phyloP scores from a whole-genome alignment of 1,140 invertebrate species.

The Ostrea denselamellosa region DNA sequence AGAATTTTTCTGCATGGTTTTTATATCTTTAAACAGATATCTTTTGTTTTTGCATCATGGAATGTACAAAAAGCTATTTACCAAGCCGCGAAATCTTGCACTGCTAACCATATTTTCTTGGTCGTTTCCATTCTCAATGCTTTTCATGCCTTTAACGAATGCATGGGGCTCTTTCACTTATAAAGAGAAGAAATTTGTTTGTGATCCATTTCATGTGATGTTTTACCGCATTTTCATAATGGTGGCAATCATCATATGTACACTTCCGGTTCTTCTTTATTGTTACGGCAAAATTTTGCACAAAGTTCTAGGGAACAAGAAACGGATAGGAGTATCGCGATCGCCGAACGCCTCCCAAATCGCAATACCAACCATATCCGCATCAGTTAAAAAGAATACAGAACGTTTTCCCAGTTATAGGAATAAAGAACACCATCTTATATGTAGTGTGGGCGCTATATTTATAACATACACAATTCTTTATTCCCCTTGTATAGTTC shows the following conservation, averaged over 20 bases:
- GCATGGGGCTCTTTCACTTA: slow-evolving; percentile 9
- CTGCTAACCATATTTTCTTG: background rate
- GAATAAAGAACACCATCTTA: background rate
- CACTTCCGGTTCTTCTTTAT: slow-evolving; percentile 19
- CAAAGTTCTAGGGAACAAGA: background rate
- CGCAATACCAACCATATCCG: background rate
- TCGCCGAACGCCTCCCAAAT: slow-evolving; percentile 9
- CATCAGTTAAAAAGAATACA: background rate
- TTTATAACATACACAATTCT: background rate
- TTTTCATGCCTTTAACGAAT: slow-evolving; percentile 12
- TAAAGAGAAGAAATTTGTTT: slow-evolving; percentile 20
- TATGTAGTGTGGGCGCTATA: slow-evolving; percentile 4
- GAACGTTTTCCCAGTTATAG: background rate
- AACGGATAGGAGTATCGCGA: background rate
- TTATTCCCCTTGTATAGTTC: background rate
- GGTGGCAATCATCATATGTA: background rate
- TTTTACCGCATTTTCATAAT: slow-evolving; percentile 16
- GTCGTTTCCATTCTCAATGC: background rate
- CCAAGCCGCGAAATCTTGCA: background rate
- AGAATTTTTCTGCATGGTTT: background rate
- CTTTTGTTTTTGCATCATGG: background rate
- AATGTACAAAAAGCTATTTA: background rate
- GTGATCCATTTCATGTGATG: slow-evolving; percentile 21
- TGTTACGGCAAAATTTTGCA: slow-evolving; percentile 11
- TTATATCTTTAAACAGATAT: slow-evolving; percentile 29